Percentiles rank a stretch among this genome's conserved stretches.
Conservation (phyloP, 2,797 vertebrate genomes). For the Helicolenus hilgendorfi region DNA sequence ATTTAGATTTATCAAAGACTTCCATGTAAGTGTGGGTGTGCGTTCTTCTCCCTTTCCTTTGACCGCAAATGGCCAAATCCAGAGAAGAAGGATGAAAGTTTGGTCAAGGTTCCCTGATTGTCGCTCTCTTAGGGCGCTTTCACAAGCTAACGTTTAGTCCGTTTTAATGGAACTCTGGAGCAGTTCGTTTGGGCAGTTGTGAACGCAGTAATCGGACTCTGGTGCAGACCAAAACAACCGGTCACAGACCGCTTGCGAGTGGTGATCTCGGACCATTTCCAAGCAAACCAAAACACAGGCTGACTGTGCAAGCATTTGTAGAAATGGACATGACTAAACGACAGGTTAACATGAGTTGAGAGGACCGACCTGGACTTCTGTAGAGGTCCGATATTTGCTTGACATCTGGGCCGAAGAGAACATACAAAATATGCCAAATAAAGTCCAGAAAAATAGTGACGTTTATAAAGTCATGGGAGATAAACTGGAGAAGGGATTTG, state of each 20-base stretch:
- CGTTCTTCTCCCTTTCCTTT: background rate
- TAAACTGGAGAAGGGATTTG: background rate
- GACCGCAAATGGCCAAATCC: slow-evolving; percentile 19
- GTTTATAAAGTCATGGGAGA: background rate
- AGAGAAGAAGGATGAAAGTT: background rate
- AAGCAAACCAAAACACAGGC: too few species aligned
- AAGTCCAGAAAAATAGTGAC: background rate
- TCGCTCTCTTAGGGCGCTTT: background rate
- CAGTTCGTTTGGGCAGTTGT: background rate
- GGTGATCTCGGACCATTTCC: too few species aligned
- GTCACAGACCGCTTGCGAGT: too few species aligned
- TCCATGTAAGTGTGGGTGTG: background rate
- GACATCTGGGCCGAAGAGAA: too few species aligned
- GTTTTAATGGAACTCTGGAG: background rate
- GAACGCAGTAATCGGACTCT: background rate
- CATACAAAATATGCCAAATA: background rate
- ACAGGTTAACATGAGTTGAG: background rate
- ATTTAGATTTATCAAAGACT: background rate
- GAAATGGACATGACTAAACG: background rate
- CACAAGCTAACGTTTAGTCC: background rate
- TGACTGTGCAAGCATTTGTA: background rate
- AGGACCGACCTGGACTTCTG: background rate
- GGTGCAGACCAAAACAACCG: background rate
- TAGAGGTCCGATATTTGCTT: too few species aligned
- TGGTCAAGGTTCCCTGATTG: slow-evolving; percentile 18